phyloP scores from a whole-genome alignment of 2,113 vertebrate genomes.

The Xyrauchen texanus region DNA sequence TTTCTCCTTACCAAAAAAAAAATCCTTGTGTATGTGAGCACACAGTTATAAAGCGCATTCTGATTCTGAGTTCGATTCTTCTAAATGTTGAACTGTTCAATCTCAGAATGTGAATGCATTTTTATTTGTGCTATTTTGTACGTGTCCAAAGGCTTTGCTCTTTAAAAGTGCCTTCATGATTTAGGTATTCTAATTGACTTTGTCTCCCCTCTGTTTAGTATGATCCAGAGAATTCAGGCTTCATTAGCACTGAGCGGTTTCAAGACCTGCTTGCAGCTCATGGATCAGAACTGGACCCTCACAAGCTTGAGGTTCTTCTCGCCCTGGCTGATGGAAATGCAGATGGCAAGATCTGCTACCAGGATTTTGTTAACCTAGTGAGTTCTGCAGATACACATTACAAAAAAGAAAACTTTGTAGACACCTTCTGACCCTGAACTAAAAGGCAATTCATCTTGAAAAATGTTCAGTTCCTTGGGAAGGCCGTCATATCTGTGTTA shows the following conservation, averaged over 20 bases:
- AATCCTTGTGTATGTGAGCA: too few relatives aligned
- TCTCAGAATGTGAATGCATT: too few relatives aligned
- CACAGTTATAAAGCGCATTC: too few relatives aligned
- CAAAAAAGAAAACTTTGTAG: conserved; percentile 34
- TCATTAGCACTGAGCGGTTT: conserved; percentile 92
- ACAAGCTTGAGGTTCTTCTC: conserved; percentile 93
- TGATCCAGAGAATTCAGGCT: conserved; percentile 90
- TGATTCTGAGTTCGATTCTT: too few relatives aligned
- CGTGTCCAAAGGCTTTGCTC: too few relatives aligned
- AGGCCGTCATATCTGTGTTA: conserved; percentile 45
- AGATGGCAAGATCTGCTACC: conserved; percentile 93
- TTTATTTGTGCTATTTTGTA: too few relatives aligned
- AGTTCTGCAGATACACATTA: conserved; percentile 62
- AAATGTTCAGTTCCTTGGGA: conserved; percentile 7
- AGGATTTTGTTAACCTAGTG: conserved; percentile 96
- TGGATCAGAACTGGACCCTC: conserved; percentile 89
- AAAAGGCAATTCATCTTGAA: conserved; percentile 38
- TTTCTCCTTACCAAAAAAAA: too few relatives aligned
- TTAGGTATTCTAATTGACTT: background rate
- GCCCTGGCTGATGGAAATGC: conserved; percentile 91
- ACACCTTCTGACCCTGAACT: conserved; percentile 49
- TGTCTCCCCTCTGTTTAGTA: conserved; percentile 72
- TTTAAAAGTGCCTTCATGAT: too few relatives aligned
- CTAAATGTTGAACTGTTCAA: too few relatives aligned
- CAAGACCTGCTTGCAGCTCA: conserved; percentile 87